Evolutionary conservation across 2,888 invertebrate species (phyloP), one percentile per base, ranked within the genome.

Genomic region (Polydrusus tereticollis): DNA sequence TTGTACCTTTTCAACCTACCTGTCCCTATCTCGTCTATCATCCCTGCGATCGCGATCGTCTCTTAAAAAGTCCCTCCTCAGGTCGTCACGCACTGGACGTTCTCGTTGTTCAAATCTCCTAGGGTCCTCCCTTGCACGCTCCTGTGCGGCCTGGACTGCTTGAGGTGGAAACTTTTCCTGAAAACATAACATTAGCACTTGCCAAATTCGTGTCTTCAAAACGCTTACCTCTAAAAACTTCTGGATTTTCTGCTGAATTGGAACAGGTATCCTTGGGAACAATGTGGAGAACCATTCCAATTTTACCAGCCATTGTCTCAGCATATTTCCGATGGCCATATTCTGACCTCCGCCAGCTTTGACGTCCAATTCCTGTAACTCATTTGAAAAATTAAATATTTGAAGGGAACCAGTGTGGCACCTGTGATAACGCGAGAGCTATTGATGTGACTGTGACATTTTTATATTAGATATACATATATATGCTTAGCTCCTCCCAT

Each of bases 271-370:
- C 77, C 99, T 90, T 0, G 99, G 99, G 84, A 99, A 99, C 16
- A 99, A 88, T 0, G 99, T 99, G 45, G 96, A 96, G 87, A 98
- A 99, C 99, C 99, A 99, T 84, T 99, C 99, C 69, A 99, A 88
- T 84, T 99, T 98, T 70, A 95, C 93, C 64, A 99, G 89, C 90
- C 96, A 96, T 84, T 97, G 96, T 45, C 96, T 90, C 14, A 95
- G 89, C 87, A 99, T 93, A 78, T 95, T 94, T 0, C 99, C 99
- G 69, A 99, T 94, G 20, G 94, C 94, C 89, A 98, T 94, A 67
- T 88, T 87, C 85, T 97, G 96, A 10, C 99, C 99, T 47, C 98
- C 97, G 12, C 99, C 99, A 14, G 99, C 99, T 84, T 98, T 96
- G 0, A 98, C 98, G 84, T 99, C 99, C 76, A 99, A 88, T 84